Evolutionary conservation across 2,113 vertebrate genomes (phyloP).

Genomic region (Thinocorus orbignyianus): DNA sequence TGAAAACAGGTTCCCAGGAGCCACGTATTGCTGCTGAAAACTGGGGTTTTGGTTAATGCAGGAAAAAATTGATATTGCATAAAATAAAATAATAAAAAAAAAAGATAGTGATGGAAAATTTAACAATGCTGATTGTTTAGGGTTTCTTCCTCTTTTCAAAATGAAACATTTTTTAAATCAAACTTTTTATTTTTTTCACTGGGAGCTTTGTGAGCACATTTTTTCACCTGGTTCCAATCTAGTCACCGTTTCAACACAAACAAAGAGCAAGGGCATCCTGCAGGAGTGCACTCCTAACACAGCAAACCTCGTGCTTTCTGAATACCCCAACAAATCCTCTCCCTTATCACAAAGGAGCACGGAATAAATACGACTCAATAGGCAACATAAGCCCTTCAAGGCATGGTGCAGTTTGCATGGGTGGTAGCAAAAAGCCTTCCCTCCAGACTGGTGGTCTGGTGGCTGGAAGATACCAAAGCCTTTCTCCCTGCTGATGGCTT

Average conservation of each 20-base stretch:
- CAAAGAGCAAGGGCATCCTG: neutral
- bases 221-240: constrained; percentile 62
- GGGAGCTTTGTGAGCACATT: neutral
- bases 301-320: neutral
- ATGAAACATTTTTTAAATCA: constrained; percentile 61
- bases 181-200: neutral
- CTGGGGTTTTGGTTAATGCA: neutral
- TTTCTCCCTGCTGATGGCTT: neutral
- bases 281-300: neutral
- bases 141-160: constrained; percentile 37
- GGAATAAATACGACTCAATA: neutral
- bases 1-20: neutral
- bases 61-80: neutral
- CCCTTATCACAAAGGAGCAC: neutral
- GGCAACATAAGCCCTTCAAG: neutral
- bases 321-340: neutral
- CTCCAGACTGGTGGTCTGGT: neutral
- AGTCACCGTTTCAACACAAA: neutral
- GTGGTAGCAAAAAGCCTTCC: neutral
- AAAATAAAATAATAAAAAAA: neutral
- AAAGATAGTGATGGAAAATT: constrained; percentile 33
- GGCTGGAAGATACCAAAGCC: neutral
- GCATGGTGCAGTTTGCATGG: neutral
- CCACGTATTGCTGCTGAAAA: neutral
- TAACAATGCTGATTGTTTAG: constrained; percentile 16